Evolutionary conservation across 2,888 invertebrate genomes (phyloP).

Genomic region (Nasonia oneida): DNA sequence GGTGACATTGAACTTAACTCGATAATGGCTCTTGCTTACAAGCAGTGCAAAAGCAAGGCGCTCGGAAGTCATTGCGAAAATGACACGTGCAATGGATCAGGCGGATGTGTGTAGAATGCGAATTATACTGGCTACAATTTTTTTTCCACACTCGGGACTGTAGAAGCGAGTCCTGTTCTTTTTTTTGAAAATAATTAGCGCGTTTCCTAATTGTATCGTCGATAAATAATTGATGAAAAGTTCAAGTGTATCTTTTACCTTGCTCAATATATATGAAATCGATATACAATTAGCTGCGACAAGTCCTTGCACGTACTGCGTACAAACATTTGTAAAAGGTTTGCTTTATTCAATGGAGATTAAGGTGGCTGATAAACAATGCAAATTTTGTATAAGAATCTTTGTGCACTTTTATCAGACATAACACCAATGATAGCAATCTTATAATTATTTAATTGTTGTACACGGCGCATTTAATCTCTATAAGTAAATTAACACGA

Average conservation of each 20-base stretch:
- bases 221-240: not conserved
- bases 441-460: not conserved
- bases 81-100: not conserved
- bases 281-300: not conserved
- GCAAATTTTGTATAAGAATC: not conserved
- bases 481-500: not conserved
- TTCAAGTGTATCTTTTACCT: not conserved
- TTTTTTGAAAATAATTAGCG: no score
- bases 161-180: no score
- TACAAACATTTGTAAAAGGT: not conserved
- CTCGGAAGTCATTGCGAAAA: slow-evolving; percentile 8
- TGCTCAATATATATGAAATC: not conserved
- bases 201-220: not conserved
- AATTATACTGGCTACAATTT: no score
- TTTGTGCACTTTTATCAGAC: no score
- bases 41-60: slow-evolving; percentile 25
- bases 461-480: not conserved
- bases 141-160: no score
- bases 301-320: not conserved
- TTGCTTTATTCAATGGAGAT: not conserved
- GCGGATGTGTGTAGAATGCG: not conserved
- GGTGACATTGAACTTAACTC: slow-evolving; percentile 77
- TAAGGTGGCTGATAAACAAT: not conserved
- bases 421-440: not conserved
- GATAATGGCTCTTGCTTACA: slow-evolving; percentile 67